phyloP scores from a whole-genome alignment of 2,888 invertebrate species.

The Polydrusus pterygomalis region DNA sequence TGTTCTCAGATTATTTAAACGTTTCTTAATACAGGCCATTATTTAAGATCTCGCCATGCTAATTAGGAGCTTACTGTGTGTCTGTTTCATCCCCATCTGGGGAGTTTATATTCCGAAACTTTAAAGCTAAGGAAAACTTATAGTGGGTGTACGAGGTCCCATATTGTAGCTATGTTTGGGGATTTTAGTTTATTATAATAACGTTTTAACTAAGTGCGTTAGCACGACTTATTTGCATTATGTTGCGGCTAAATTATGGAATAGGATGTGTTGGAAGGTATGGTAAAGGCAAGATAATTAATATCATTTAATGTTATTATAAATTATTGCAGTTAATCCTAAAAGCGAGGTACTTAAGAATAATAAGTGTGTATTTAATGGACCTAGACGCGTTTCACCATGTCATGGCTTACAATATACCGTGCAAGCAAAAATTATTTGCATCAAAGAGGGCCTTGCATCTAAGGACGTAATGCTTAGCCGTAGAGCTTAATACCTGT shows the following conservation, averaged over 20 bases:
- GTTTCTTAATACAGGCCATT: constrained; percentile 73
- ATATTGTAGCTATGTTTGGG: constrained; percentile 46
- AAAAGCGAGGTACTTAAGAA: no score
- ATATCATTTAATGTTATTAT: no score
- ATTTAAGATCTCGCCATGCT: constrained; percentile 69
- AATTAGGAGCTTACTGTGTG: constrained; percentile 61
- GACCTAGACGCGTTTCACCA: no score
- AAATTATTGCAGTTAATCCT: no score
- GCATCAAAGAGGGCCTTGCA: no score
- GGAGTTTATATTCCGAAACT: constrained; percentile 63
- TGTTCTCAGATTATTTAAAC: constrained; percentile 74
- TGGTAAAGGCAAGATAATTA: no score
- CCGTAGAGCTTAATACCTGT: no score
- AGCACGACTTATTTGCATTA: constrained; percentile 7
- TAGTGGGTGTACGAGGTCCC: constrained; percentile 44
- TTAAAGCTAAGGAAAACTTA: constrained; percentile 45
- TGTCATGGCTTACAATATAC: no score
- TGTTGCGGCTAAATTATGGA: constrained; percentile 2
- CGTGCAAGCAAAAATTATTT: no score
- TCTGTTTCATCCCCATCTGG: constrained; percentile 62
- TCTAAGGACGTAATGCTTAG: no score
- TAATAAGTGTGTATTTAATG: no score
- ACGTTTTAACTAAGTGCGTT: constrained; percentile 20
- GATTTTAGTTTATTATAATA: constrained; percentile 39
- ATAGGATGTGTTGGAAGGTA: background rate